Evolutionary conservation across 2,113 vertebrate genomes (phyloP), one percentile per base, ranked within the genome.

Genomic region (Myotis brandtii): DNA sequence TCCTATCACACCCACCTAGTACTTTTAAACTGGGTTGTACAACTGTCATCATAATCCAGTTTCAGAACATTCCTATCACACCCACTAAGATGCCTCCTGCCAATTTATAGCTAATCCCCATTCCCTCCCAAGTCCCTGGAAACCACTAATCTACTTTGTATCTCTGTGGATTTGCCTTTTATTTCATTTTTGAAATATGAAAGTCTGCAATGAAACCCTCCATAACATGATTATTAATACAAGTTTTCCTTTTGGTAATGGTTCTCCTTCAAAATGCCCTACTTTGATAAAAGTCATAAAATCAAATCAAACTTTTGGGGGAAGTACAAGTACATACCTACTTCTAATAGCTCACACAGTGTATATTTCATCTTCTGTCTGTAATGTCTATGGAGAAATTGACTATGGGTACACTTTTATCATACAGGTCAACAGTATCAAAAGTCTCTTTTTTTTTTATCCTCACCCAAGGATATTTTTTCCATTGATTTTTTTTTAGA

Each of bases 161-260:
- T 86, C 12, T 75, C 46, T 62, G 37, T 6, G 27, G 30, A 67
- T 69, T 48, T 37, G 23, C 12, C n/a, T 86, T 6, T 87, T 70
- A 77, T 50, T 91, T 96, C 62, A 75, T 27, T 73, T 67, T 96
- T 92, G 46, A 94, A 87, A 90, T 66, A 87, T 7, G 48, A 64
- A 90, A 34, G 7, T 30, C n/a, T 66, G 16, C 18, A 94, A 59
- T 76, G 46, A 72, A 96, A 85, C 16, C 75, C 30, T 72, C 16
- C 1, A 23, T 37, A 73, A 30, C 13, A 64, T 25, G 70, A 27
- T 20, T 37, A 59, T 72, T 18, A 77, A 75, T 9, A 67, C 9
- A 73, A 67, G 48, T 86, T 27, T 20, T 54, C 46, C 25, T 77
- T 82, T 91, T 48, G 13, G 21, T 81, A 85, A 16, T 48, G 23